These are phyloP conservation scores for Semotilus atromaculatus DNA, from an alignment of 2,797 vertebrate genomes.

Conservation along the genomic window DNA sequence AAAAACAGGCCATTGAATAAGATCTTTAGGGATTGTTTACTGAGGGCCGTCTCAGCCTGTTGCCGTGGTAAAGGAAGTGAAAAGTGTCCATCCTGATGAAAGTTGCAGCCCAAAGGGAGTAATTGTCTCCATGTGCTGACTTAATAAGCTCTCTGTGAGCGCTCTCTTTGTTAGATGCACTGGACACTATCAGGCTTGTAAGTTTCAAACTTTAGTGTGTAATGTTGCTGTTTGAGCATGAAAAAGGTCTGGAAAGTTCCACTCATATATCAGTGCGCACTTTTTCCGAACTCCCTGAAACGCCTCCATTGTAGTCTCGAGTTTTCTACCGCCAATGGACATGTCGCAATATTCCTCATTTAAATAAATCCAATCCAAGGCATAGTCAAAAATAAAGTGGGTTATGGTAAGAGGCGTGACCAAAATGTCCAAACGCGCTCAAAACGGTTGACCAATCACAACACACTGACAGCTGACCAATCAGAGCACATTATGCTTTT, in stretches of 20 bases:
- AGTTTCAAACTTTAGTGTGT: background rate
- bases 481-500: background rate
- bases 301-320: background rate
- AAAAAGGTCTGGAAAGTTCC: background rate
- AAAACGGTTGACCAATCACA: background rate
- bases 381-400: background rate
- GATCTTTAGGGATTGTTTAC: slow-evolving; percentile 35
- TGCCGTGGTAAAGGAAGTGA: slow-evolving; percentile 38
- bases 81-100: slow-evolving; percentile 40
- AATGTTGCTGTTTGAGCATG: background rate
- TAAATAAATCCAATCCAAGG: background rate
- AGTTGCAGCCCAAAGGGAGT: slow-evolving; percentile 34
- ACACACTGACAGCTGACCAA: background rate
- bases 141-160: slow-evolving; percentile 41
- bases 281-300: background rate
- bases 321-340: background rate
- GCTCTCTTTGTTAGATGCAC: slow-evolving; percentile 10
- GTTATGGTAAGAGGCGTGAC: background rate
- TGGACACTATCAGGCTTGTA: background rate
- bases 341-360: background rate
- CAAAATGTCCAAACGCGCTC: background rate
- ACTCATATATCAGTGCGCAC: background rate
- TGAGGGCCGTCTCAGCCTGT: slow-evolving; percentile 34
- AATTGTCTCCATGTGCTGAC: slow-evolving; percentile 47
- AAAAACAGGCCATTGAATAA: background rate